These are phyloP conservation scores for Zingel zingel DNA, from an alignment of 2,113 vertebrate genomes.

Conservation along the genomic window DNA sequence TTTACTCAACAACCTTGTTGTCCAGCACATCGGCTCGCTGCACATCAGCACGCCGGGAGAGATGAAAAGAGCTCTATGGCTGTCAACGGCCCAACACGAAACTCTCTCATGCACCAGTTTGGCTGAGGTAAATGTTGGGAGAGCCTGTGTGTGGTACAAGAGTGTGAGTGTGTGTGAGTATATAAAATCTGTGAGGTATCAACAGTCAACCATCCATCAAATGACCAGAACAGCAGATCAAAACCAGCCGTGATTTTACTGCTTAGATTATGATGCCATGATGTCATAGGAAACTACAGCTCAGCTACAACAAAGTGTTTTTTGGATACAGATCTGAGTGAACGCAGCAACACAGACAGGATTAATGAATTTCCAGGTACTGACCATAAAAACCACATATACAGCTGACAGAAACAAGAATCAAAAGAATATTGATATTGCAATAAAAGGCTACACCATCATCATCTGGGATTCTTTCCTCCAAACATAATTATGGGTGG, in stretches of 20 bases:
- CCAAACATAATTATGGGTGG: not conserved
- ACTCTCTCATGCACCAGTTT: conserved; percentile 32
- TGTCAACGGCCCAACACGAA: conserved; percentile 55
- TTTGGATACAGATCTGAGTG: conserved; percentile 52
- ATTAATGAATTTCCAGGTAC: conserved; percentile 35
- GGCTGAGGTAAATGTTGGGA: conserved; percentile 25
- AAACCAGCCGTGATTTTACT: conserved; percentile 71
- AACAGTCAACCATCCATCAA: conserved; percentile 70
- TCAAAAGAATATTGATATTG: not conserved
- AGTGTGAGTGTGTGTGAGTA: conserved; percentile 14
- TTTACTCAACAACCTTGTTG: conserved; percentile 60
- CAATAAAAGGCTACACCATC: not conserved
- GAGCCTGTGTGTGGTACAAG: conserved; percentile 4
- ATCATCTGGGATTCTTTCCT: too few relatives aligned
- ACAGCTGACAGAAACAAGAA: not conserved
- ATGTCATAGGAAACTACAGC: conserved; percentile 75
- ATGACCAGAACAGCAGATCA: conserved; percentile 74
- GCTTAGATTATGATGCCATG: conserved; percentile 67
- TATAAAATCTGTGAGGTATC: conserved; percentile 67
- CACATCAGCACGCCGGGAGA: conserved; percentile 61
- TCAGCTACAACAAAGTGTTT: conserved; percentile 64
- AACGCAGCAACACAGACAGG: conserved; percentile 9
- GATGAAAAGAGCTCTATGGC: conserved; percentile 66
- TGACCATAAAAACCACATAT: conserved; percentile 13
- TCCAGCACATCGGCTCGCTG: conserved; percentile 35